Base-by-base conservation (phyloP, 2,888 invertebrate genomes). In the Fissipunctia ypsillon region DNA sequence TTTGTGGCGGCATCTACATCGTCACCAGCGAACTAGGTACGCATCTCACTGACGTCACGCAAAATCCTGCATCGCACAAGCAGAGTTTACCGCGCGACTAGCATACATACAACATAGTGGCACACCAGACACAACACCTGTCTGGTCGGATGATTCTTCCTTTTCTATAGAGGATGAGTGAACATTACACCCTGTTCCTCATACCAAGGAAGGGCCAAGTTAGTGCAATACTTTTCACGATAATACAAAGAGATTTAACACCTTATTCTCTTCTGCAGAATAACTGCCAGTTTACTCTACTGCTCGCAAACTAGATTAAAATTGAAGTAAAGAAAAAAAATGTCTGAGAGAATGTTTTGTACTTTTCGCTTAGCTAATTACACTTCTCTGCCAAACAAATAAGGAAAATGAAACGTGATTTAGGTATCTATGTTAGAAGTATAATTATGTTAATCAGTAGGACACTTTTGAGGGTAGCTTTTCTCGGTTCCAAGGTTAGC, bases 361-460 rank as follows among this genome's bases (percentile, higher is more conserved):
- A 61, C 35, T 61, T 77, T 69, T 61, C 10, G n/a, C 48, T 57
- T 16, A 69, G 35, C 43, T 71, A 78, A 78, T 78, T 57, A 78
- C 43, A 54, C 31, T 38, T 19, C 50, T 38, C 25, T 48, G 31
- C 14, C 50, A 31, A 78, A 72, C 10, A 52, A 75, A 68, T 31
- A 59, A 48, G 50, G 54, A 68, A 73, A 78, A 80, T 74, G 56
- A 67, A 63, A 28, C 63, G 50, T 80, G 60, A 80, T 74, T 73
- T 68, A 63, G 38, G 73, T 57, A 41, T 19, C 14, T 69, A 41
- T 41, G 45, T 67, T 74, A 61, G 74, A 75, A 80, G 67, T 67
- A 74, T 68, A 73, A 78, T 78, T 79, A 78, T 78, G 78, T 57
- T 67, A 80, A 78, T 68, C 61, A 52, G 61, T 10, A 9, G 45